Conservation (phyloP, 2,113 vertebrate species). For the Myrmecophaga tridactyla region DNA sequence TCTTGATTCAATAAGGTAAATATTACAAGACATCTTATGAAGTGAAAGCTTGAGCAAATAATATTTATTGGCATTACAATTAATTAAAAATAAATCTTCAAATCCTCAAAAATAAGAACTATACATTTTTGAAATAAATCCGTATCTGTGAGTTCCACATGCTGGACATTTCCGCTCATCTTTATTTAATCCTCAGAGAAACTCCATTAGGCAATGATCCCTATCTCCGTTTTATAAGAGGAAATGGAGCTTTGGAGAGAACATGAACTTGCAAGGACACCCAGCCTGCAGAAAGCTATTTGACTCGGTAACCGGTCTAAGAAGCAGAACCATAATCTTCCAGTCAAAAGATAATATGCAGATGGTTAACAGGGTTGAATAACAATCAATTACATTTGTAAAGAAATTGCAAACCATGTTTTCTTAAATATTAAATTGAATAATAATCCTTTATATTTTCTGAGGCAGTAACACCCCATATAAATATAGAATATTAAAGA, state of each 20-base stretch:
- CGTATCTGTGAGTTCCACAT: not conserved
- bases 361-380: not conserved
- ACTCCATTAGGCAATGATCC: not conserved
- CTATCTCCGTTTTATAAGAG: not conserved
- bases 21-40: not conserved
- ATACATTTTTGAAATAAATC: not conserved
- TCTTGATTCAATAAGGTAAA: not conserved
- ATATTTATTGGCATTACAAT: not conserved
- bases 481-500: not conserved
- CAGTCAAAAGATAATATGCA: not conserved
- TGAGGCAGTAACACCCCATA: not conserved
- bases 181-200: not conserved
- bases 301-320: not conserved
- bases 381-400: not conserved
- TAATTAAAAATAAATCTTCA: slow-evolving; percentile 17
- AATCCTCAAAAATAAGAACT: not conserved
- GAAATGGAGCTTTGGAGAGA: not conserved
- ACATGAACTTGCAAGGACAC: not conserved
- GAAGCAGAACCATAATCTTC: not conserved
- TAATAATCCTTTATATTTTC: not conserved
- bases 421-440: not conserved
- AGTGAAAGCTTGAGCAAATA: slow-evolving; percentile 18
- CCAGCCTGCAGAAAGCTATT: not conserved
- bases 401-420: not conserved
- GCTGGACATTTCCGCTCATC: not conserved